A percentile compares a stretch with the other conserved stretches of the same genome.
Conservation (phyloP, 2,888 invertebrate genomes). For the Lamellibrachia satsuma region DNA sequence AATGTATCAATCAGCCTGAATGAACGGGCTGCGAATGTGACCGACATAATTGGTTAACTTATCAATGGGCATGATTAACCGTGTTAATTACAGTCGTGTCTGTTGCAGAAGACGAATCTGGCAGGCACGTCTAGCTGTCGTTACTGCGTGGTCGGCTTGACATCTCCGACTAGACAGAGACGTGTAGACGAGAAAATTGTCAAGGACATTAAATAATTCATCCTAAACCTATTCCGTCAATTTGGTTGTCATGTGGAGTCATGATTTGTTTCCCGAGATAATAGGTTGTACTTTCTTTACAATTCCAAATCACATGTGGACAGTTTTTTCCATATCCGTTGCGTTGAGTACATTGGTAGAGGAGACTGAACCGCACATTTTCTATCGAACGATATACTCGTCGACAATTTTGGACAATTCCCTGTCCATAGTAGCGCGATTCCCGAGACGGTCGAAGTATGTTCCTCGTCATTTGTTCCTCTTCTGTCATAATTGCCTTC, state of each 20-base stretch:
- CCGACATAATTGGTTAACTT: constrained; percentile 13
- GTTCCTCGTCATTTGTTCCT: background rate
- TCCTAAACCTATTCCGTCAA: background rate
- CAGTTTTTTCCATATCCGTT: background rate
- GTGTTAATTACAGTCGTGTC: background rate
- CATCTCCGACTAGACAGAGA: background rate
- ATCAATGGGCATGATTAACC: background rate
- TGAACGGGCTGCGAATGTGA: background rate
- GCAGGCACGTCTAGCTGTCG: background rate
- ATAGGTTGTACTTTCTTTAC: background rate
- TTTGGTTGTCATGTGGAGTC: background rate
- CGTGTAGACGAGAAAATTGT: background rate
- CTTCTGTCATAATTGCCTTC: background rate
- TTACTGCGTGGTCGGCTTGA: background rate
- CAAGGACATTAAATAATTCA: background rate
- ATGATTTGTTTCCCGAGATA: background rate
- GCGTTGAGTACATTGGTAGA: background rate
- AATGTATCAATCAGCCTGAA: constrained; percentile 6
- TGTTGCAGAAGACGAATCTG: background rate
- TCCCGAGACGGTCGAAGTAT: background rate
- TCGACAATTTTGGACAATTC: no score
- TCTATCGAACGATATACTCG: no score
- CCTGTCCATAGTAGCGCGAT: background rate
- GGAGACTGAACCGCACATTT: no score
- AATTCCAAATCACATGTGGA: background rate